A percentile compares a stretch with the other conserved stretches of the same genome.
Evolutionary conservation across 2,888 invertebrate genomes (phyloP).

Genomic region (Choreutis nemorana): DNA sequence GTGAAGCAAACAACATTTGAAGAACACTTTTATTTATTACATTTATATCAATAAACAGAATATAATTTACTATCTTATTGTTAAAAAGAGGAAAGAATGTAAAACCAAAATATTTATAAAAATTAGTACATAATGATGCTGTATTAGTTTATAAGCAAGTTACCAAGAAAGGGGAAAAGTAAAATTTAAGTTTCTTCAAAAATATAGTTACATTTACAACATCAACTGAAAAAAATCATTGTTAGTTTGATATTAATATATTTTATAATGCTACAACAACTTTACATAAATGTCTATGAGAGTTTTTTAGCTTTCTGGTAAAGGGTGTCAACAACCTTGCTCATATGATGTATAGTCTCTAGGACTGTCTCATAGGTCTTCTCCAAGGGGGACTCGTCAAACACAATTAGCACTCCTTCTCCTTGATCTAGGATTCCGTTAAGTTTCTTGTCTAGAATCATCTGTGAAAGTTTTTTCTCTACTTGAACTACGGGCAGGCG

Average conservation of each 20-base stretch:
- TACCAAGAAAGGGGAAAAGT: constrained; percentile 21
- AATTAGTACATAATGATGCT: constrained; percentile 40
- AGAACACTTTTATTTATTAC: constrained; percentile 60
- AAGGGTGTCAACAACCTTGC: constrained; percentile 98
- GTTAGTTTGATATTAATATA: constrained; percentile 50
- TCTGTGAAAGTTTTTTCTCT: constrained; percentile 98
- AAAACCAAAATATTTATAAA: constrained; percentile 32
- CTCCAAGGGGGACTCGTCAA: constrained; percentile 93
- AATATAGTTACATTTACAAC: constrained; percentile 48
- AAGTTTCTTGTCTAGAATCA: constrained; percentile 99
- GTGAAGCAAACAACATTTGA: constrained; percentile 40
- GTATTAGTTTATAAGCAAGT: constrained; percentile 2
- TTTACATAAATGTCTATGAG: constrained; percentile 70
- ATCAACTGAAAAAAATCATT: constrained; percentile 50
- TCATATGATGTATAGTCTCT: constrained; percentile 98
- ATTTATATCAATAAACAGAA: constrained; percentile 61
- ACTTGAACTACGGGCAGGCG: constrained; percentile 89
- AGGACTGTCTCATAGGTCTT: constrained; percentile 97
- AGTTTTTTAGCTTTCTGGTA: constrained; percentile 99
- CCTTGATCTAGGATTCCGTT: constrained; percentile 98
- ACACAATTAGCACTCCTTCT: constrained; percentile 96
- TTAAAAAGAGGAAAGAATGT: constrained; percentile 36
- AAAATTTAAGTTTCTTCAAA: constrained; percentile 44
- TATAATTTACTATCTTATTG: constrained; percentile 61
- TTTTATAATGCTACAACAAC: constrained; percentile 55